Evolutionary conservation across 1,140 invertebrate species (phyloP).

Genomic region (Zaprionus lachaisei): DNA sequence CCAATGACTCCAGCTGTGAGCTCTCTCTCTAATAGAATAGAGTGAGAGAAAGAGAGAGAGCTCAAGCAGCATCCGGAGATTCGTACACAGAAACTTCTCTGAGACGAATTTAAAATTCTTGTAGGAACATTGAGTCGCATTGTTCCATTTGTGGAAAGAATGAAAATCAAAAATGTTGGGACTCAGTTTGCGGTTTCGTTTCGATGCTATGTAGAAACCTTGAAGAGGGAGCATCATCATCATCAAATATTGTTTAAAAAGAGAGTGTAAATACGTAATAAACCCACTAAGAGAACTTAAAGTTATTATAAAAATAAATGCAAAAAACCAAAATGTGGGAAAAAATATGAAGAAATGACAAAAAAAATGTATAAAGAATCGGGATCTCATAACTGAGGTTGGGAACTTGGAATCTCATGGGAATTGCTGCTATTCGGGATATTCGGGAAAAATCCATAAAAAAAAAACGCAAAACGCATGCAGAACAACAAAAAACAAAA

Average conservation of each 20-base stretch:
- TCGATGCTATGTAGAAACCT: conserved; percentile 9
- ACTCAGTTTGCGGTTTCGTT: conserved; percentile 49
- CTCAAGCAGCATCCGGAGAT: conserved; percentile 4
- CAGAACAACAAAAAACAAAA: conserved; percentile 16
- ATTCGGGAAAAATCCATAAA: neutral
- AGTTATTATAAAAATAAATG: neutral
- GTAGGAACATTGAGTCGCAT: neutral
- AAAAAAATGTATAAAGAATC: neutral
- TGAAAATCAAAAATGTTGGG: conserved; percentile 78
- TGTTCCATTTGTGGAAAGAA: conserved; percentile 44
- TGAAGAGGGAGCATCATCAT: conserved; percentile 12
- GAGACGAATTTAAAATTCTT: neutral
- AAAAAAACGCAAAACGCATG: conserved; percentile 25
- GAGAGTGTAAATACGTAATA: neutral
- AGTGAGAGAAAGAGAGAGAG: neutral
- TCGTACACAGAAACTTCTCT: neutral
- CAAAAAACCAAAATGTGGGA: neutral
- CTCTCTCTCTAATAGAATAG: neutral
- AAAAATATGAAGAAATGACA: neutral
- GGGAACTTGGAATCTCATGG: neutral
- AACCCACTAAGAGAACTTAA: conserved; percentile 14
- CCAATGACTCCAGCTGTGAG: conserved; percentile 21
- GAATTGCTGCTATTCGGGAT: neutral
- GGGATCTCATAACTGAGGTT: neutral
- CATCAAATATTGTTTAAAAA: conserved; percentile 6